These are phyloP conservation scores for Cremastinae sp. DNA, from an alignment of 2,888 invertebrate genomes.

Conservation along the genomic window DNA sequence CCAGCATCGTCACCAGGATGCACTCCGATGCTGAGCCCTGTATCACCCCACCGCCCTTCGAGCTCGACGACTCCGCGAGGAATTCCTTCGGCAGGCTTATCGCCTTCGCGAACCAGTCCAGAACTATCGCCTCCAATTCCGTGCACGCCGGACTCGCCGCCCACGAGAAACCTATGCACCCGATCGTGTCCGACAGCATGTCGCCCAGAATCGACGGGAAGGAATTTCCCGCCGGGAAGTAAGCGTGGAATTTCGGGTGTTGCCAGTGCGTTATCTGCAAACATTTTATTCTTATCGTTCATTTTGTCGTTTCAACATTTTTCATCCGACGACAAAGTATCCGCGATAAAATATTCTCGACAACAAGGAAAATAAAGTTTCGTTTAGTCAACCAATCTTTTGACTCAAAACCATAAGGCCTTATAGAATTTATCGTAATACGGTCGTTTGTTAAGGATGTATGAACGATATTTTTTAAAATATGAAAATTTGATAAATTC, in stretches of 20 bases:
- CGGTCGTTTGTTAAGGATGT: no score
- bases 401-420: no score
- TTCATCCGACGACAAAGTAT: not conserved
- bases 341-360: no score
- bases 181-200: conserved; percentile 97
- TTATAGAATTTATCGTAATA: no score
- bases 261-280: conserved; percentile 94
- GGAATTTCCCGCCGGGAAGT: conserved; percentile 98
- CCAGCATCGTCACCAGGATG: conserved; percentile 88
- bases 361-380: no score
- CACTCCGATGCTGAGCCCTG: conserved; percentile 93
- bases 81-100: conserved; percentile 89
- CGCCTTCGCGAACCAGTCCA: conserved; percentile 91
- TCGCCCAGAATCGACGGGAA: conserved; percentile 98
- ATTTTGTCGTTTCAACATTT: conserved; percentile 6
- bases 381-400: no score
- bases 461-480: no score
- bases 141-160: conserved; percentile 93
- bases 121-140: conserved; percentile 91
- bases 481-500: conserved; percentile 5
- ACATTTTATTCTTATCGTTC: conserved; percentile 7
- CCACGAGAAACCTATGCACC: conserved; percentile 99
- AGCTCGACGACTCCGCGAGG: conserved; percentile 81
- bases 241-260: conserved; percentile 99
- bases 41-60: conserved; percentile 89